Evolutionary conservation across 1,140 invertebrate species (phyloP).

Genomic region (Drosophila ironensis): DNA sequence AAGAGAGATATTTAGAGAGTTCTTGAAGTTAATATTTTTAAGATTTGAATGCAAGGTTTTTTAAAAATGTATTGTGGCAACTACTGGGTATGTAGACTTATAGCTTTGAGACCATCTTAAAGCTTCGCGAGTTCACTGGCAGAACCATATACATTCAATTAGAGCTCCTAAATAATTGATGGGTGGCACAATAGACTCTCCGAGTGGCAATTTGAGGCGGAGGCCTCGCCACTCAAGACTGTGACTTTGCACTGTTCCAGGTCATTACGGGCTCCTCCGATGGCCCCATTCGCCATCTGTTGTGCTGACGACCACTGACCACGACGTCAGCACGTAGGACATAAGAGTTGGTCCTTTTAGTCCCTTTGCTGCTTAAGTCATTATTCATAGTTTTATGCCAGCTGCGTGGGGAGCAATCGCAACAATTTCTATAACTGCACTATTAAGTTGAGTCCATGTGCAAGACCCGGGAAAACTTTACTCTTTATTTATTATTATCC

Average conservation of each 20-base stretch:
- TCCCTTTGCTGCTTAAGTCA: too few relatives aligned
- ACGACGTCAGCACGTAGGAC: slow-evolving; percentile 21
- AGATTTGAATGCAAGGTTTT: too few relatives aligned
- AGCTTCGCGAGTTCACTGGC: background rate
- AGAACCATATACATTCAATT: background rate
- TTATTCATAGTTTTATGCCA: too few relatives aligned
- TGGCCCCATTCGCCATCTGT: slow-evolving; percentile 43
- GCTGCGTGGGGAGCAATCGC: too few relatives aligned
- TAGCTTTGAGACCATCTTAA: background rate
- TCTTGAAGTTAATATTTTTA: too few relatives aligned
- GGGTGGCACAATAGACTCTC: background rate
- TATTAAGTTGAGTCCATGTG: too few relatives aligned
- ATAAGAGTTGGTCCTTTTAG: too few relatives aligned
- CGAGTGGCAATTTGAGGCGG: slow-evolving; percentile 4
- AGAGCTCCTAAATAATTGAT: slow-evolving; percentile 6
- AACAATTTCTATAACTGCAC: too few relatives aligned
- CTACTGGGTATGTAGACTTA: background rate
- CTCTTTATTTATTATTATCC: too few relatives aligned
- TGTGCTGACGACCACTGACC: slow-evolving; percentile 2
- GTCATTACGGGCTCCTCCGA: slow-evolving; percentile 11
- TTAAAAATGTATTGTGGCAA: too few relatives aligned
- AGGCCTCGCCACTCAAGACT: background rate
- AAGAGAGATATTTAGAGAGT: too few relatives aligned
- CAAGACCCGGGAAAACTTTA: too few relatives aligned
- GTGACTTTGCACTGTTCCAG: slow-evolving; percentile 11